Conservation (phyloP, 2,113 vertebrate species). For the Sinocyclocheilus maitianheensis region DNA sequence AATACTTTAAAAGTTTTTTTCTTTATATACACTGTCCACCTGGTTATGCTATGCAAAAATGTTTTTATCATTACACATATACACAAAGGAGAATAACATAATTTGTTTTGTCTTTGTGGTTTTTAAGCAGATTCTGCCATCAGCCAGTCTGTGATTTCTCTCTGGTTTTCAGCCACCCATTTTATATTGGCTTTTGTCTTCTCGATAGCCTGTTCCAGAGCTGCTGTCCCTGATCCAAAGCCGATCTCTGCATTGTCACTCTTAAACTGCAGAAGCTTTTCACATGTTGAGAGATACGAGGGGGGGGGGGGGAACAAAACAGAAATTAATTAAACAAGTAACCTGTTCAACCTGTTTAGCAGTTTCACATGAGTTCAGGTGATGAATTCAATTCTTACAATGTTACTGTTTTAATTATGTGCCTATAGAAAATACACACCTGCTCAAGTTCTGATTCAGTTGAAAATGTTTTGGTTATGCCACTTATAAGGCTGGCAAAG, state of each 20-base stretch:
- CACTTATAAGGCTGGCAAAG: conserved; percentile 81
- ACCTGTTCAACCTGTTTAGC: background rate
- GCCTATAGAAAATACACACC: conserved; percentile 64
- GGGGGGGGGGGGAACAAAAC: background rate
- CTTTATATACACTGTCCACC: background rate
- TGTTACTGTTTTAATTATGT: background rate
- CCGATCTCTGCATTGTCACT: conserved; percentile 68
- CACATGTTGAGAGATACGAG: background rate
- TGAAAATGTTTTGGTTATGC: conserved; percentile 80
- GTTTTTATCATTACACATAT: background rate
- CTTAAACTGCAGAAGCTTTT: conserved; percentile 83
- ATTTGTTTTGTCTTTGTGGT: background rate
- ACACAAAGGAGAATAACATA: background rate
- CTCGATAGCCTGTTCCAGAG: conserved; percentile 87
- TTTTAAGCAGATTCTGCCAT: background rate
- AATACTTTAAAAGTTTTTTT: background rate
- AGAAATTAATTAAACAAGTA: background rate
- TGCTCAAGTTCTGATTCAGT: conserved; percentile 78
- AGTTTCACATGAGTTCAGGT: background rate
- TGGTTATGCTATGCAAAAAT: background rate
- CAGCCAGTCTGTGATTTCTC: conserved; percentile 76
- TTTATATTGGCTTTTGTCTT: conserved; percentile 82
- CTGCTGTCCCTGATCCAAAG: conserved; percentile 83
- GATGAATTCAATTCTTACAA: background rate
- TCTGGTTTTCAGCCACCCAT: conserved; percentile 81